These are phyloP conservation scores for Scolopax mira DNA, from an alignment of 2,113 vertebrate species.

Conservation along the genomic window DNA sequence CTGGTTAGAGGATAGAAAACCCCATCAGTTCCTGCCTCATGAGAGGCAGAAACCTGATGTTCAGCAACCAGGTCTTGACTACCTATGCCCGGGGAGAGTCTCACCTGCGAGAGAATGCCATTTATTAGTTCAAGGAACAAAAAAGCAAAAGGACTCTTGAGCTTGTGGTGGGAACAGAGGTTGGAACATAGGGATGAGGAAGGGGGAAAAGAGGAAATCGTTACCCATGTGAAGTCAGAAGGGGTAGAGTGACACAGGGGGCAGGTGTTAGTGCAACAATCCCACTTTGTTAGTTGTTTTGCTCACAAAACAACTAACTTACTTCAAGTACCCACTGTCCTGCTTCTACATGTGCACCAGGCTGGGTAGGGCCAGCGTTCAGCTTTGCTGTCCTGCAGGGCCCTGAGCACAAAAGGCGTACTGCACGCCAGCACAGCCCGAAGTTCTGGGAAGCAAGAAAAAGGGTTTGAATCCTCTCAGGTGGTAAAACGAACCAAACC, in stretches of 20 bases:
- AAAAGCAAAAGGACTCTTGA: neutral
- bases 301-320: neutral
- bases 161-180: neutral
- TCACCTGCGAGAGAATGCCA: accelerated
- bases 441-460: neutral
- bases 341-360: neutral
- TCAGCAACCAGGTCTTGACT: neutral
- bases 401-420: accelerated
- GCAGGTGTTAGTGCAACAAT: neutral
- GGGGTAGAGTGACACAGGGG: neutral
- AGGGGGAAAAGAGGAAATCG: neutral
- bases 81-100: neutral
- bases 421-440: neutral
- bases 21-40: neutral
- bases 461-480: neutral
- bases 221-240: neutral
- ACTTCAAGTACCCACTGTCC: neutral
- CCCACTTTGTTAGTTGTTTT: neutral
- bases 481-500: neutral
- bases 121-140: neutral
- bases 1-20: neutral
- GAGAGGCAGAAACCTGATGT: neutral
- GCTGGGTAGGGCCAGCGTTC: neutral
- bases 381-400: neutral
- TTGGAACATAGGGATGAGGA: neutral